Evolutionary conservation across 1,140 invertebrate species (phyloP).

Genomic region (Drosophila leontia): DNA sequence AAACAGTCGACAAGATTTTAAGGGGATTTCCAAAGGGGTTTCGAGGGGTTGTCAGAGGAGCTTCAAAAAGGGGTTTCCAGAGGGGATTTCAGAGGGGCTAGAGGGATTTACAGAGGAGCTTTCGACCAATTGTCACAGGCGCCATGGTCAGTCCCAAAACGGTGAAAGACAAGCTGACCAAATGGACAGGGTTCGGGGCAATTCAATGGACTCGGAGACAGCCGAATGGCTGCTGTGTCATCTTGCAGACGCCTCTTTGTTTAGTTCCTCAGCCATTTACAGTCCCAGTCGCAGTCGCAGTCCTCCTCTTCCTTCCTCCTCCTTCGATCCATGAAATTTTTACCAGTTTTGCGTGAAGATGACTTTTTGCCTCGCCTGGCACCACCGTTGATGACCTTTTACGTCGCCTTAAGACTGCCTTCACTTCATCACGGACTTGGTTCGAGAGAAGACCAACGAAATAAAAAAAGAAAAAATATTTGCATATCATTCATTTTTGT

Average conservation of each 20-base stretch:
- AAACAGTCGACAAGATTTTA: conserved; percentile 9
- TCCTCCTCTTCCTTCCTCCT: not conserved
- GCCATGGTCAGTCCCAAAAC: conserved; percentile 67
- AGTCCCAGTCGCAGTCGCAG: not conserved
- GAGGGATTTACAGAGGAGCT: not conserved
- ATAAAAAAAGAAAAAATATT: conserved; percentile 45
- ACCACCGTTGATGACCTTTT: conserved; percentile 69
- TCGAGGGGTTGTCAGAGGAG: not conserved
- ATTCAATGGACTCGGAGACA: conserved; percentile 18
- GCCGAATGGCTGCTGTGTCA: conserved; percentile 68
- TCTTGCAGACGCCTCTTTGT: conserved; percentile 74
- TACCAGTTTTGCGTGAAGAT: conserved; percentile 65
- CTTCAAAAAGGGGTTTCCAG: not conserved
- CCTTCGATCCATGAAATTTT: conserved; percentile 6
- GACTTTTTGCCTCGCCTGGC: conserved; percentile 57
- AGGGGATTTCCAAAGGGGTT: not conserved
- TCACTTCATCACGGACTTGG: conserved; percentile 59
- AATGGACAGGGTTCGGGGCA: conserved; percentile 17
- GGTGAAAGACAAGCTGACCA: conserved; percentile 66
- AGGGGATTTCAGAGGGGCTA: not conserved
- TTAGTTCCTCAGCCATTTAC: conserved; percentile 1
- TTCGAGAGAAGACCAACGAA: conserved; percentile 5
- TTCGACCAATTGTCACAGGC: conserved; percentile 54
- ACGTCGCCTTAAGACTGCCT: conserved; percentile 70
- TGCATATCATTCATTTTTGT: conserved; percentile 74